Evolutionary conservation across 2,797 vertebrate genomes (phyloP).

Genomic region (Lepus townsendii): DNA sequence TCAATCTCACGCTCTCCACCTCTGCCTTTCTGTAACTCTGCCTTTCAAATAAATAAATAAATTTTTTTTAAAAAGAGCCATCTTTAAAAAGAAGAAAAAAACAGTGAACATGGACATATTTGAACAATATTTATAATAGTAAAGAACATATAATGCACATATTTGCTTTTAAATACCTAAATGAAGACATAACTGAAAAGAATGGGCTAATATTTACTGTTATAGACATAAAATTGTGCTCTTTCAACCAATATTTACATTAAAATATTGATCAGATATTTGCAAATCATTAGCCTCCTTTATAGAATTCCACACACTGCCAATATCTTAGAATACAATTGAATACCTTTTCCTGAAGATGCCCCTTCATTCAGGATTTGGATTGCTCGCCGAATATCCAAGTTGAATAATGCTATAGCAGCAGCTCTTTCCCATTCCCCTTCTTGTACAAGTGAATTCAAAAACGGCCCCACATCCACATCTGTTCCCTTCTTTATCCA

Average conservation of each 20-base stretch:
- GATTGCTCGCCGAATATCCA: conserved; percentile 97
- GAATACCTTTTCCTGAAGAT: conserved; percentile 94
- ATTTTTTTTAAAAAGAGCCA: neutral
- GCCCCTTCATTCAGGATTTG: conserved; percentile 98
- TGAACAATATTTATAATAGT: neutral
- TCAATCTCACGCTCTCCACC: too few relatives aligned
- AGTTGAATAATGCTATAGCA: conserved; percentile 97
- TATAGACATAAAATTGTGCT: neutral
- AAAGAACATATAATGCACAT: neutral
- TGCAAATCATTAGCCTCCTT: conserved; percentile 55
- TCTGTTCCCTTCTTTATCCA: conserved; percentile 96
- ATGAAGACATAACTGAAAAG: conserved; percentile 25
- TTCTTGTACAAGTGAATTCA: conserved; percentile 96
- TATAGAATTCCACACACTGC: neutral
- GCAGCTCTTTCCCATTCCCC: conserved; percentile 97
- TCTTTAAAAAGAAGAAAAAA: conserved; percentile 52
- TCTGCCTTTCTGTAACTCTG: too few relatives aligned
- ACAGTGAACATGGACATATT: neutral
- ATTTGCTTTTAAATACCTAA: conserved; percentile 53
- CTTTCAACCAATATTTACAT: conserved; percentile 36
- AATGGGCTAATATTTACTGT: conserved; percentile 18
- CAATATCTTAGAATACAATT: neutral
- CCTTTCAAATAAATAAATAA: too few relatives aligned
- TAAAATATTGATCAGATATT: conserved; percentile 9
- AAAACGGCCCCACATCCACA: conserved; percentile 95